These are phyloP conservation scores for Ailuropoda melanoleuca DNA, from an alignment of 2,113 vertebrate species.

Conservation along the genomic window DNA sequence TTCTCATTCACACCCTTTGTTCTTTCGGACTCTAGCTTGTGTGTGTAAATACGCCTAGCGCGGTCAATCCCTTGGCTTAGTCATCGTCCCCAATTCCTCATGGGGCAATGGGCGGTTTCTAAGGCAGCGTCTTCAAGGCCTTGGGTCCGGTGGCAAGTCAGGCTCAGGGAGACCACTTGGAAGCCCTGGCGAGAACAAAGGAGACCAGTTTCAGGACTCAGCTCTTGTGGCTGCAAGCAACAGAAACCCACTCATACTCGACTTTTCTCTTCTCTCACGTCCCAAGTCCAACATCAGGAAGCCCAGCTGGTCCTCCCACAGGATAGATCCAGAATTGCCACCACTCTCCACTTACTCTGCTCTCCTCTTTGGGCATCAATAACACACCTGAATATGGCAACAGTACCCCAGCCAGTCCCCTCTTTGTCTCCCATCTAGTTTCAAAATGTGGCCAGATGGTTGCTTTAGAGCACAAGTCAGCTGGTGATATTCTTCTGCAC, in stretches of 20 bases:
- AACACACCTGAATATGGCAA: neutral
- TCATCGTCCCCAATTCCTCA: slow-evolving; percentile 2
- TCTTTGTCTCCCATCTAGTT: neutral
- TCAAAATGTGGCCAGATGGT: neutral
- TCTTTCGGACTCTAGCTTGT: slow-evolving; percentile 17
- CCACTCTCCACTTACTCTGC: neutral
- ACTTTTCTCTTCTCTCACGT: neutral
- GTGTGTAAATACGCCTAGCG: slow-evolving; percentile 11
- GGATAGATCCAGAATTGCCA: neutral
- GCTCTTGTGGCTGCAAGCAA: neutral
- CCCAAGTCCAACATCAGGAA: neutral
- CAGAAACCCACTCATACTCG: neutral
- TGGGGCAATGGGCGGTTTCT: neutral
- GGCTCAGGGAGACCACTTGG: neutral
- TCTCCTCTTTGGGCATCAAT: neutral
- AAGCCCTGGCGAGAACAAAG: neutral
- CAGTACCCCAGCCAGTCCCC: neutral
- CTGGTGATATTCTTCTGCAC: neutral
- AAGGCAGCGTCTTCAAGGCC: neutral
- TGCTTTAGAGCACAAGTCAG: neutral
- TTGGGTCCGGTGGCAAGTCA: neutral
- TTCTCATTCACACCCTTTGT: slow-evolving; percentile 50
- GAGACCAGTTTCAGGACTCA: neutral
- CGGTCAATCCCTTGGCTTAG: neutral
- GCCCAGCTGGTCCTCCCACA: neutral